phyloP scores from a whole-genome alignment of 2,888 invertebrate genomes.

The Troilus luridus region DNA sequence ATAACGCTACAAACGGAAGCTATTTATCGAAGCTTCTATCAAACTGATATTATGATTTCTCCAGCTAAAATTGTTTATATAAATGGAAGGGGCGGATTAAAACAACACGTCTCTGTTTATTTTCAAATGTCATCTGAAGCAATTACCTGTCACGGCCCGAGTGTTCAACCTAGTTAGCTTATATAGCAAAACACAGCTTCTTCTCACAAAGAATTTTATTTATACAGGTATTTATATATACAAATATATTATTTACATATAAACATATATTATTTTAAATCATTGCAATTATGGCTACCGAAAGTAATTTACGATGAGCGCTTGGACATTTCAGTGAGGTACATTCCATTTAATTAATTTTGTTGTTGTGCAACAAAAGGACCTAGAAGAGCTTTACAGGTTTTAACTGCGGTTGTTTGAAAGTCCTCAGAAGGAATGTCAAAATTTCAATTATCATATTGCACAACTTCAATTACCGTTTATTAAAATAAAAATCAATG shows the following conservation, averaged over 20 bases:
- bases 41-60: constrained; percentile 15
- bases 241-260: too few species aligned
- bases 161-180: neutral
- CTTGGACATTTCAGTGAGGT: neutral
- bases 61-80: neutral
- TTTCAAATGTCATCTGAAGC: neutral
- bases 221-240: neutral
- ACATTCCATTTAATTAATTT: neutral
- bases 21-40: neutral
- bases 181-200: neutral
- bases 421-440: neutral
- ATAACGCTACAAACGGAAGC: neutral
- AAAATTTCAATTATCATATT: neutral
- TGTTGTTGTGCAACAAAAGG: neutral
- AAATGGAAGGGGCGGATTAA: neutral
- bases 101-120: constrained; percentile 17
- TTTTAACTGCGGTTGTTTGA: neutral
- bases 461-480: neutral
- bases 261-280: neutral
- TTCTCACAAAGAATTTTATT: neutral
- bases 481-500: neutral
- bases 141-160: neutral
- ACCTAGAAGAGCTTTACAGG: neutral
- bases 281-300: neutral
- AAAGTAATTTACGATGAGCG: neutral